Evolutionary conservation across 2,113 vertebrate species (phyloP), one percentile per base, ranked within the genome.

Genomic region (Dromas ardeola): DNA sequence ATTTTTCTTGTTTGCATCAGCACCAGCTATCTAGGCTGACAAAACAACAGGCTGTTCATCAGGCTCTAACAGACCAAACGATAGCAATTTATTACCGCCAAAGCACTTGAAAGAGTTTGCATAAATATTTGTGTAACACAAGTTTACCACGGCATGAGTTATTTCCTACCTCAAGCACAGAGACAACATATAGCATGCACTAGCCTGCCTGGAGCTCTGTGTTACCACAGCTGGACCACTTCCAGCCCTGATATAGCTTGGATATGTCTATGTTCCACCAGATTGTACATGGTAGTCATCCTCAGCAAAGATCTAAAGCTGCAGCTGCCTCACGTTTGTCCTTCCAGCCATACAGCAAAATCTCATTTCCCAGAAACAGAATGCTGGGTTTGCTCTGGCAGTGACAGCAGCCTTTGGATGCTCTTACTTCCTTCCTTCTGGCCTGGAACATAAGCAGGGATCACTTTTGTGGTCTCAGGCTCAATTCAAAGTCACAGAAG

Each of bases 31-130:
- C 77, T 85, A 62, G 43, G 70, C 77, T 97, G 73, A 87, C 61
- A 76, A 78, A 95, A 79, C 34, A 93, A 69, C 56, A 89, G 42
- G 40, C 47, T 11, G 7, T 74, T 86, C 63, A 95, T 74, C 86
- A 86, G 62, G 30, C 49, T 76, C 40, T 77, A 90, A 76, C 86
- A 81, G 87, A 69, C 32, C 49, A 77, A 91, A 91, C 0, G 1
- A 14, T 34, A 89, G n/a, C 78, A 82, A 95, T 88, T 90, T 90
- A 88, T 93, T 95, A 77, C 58, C 0, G 0, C 58, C 13, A 17
- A 85, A 91, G 30, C 20, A 77, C 78, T 70, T 76, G 70, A 94
- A 95, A 78, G 26, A 81, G 40, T 90, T 94, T 87, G 58, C 91
- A 94, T 90, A 90, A 94, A 91, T 94, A 85, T 77, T 89, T 89